These are phyloP conservation scores for Andrena fulva DNA, from an alignment of 2,888 invertebrate genomes.

Conservation along the genomic window DNA sequence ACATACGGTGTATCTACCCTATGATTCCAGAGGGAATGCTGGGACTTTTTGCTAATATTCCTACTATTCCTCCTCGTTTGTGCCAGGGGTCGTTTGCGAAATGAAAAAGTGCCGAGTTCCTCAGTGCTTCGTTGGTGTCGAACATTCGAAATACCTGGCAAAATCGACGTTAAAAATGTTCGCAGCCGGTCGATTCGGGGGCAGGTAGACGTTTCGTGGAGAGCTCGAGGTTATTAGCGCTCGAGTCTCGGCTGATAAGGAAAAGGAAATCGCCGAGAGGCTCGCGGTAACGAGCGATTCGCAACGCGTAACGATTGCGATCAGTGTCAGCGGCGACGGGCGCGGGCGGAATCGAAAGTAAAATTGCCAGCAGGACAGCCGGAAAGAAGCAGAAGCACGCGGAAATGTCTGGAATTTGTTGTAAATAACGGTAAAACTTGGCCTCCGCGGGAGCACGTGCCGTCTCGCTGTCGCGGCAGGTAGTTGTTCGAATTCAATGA, in stretches of 20 bases:
- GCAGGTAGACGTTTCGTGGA: slow-evolving; percentile 8
- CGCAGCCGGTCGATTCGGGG: not conserved
- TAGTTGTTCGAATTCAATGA: slow-evolving; percentile 58
- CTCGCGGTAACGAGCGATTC: slow-evolving; percentile 19
- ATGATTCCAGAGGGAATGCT: not conserved
- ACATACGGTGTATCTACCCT: too few species aligned
- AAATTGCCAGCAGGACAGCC: slow-evolving; percentile 1
- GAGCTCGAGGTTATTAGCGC: not conserved
- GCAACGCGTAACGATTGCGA: not conserved
- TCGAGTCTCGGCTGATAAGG: slow-evolving; percentile 6
- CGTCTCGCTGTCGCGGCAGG: slow-evolving; percentile 22
- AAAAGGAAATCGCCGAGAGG: not conserved
- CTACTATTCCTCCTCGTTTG: too few species aligned
- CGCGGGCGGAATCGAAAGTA: slow-evolving; percentile 18
- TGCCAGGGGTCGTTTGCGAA: too few species aligned
- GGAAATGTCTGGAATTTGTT: slow-evolving; percentile 26
- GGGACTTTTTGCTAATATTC: too few species aligned
- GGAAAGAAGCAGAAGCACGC: slow-evolving; percentile 15
- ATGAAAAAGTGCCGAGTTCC: too few species aligned
- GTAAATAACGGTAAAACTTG: slow-evolving; percentile 24
- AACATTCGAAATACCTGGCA: not conserved
- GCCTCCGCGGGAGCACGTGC: not conserved
- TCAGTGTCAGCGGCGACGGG: not conserved
- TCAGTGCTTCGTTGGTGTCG: not conserved
- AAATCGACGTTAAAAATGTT: slow-evolving; percentile 1